Evolutionary conservation across 2,888 invertebrate species (phyloP).

Genomic region (Synergus gifuensis): DNA sequence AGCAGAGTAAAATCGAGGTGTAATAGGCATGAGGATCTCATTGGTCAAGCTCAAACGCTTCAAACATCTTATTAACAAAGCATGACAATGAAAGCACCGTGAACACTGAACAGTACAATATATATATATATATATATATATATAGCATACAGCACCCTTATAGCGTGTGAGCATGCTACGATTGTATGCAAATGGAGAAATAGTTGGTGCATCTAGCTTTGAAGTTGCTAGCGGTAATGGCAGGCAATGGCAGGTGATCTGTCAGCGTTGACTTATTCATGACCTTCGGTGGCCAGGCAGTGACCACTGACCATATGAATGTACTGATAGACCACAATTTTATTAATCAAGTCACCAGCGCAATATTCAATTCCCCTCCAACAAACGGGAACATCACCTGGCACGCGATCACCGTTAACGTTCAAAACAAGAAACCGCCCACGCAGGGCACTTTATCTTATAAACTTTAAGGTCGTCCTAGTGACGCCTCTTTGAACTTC

Average conservation of each 20-base stretch:
- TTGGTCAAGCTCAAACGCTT: conserved; percentile 9
- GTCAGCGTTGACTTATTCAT: conserved; percentile 20
- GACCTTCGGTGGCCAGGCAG: conserved; percentile 41
- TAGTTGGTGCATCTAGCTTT: not conserved
- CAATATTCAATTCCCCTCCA: conserved; percentile 49
- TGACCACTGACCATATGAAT: conserved; percentile 46
- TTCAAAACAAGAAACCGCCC: conserved; percentile 56
- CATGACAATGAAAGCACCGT: conserved; percentile 26
- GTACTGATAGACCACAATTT: conserved; percentile 42
- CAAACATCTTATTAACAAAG: conserved; percentile 30
- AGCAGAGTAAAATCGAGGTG: not conserved
- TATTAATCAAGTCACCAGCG: conserved; percentile 49
- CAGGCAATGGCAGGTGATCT: conserved; percentile 16
- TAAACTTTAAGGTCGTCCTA: conserved; percentile 10
- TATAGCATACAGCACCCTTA: conserved; percentile 10
- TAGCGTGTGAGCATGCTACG: conserved; percentile 1
- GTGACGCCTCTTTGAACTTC: conserved; percentile 19
- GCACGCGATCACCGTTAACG: conserved; percentile 65
- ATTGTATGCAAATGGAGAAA: conserved; percentile 34
- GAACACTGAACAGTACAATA: not conserved
- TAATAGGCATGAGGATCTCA: conserved; percentile 6
- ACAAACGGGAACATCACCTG: conserved; percentile 67
- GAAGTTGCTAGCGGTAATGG: conserved; percentile 1
- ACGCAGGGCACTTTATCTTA: conserved; percentile 34
- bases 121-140: not conserved